These are phyloP conservation scores for Vanessa cardui DNA, from an alignment of 2,888 invertebrate species.

Conservation along the genomic window DNA sequence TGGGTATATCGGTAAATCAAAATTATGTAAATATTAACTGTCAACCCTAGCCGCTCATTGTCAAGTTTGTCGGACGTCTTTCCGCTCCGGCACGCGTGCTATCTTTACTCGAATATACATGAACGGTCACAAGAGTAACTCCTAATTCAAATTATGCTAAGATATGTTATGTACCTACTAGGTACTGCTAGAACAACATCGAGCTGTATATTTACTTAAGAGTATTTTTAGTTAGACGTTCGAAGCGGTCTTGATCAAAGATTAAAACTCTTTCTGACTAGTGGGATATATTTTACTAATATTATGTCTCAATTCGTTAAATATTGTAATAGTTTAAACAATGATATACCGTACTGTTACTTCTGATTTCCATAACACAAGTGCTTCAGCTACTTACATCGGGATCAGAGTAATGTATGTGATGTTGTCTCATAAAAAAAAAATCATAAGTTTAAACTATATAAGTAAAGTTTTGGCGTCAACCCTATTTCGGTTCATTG, in stretches of 20 bases:
- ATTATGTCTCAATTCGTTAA: too few relatives aligned
- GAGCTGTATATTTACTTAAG: background rate
- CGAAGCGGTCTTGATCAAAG: too few relatives aligned
- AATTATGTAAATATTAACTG: constrained; percentile 49
- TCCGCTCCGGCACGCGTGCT: constrained; percentile 31
- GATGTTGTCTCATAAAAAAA: too few relatives aligned
- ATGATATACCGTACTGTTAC: too few relatives aligned
- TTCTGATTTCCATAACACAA: too few relatives aligned
- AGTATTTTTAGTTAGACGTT: background rate
- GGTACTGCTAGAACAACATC: background rate
- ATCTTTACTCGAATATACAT: constrained; percentile 33
- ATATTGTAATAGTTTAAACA: too few relatives aligned
- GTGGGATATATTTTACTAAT: too few relatives aligned
- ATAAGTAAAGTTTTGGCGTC: constrained; percentile 43
- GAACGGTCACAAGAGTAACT: constrained; percentile 11
- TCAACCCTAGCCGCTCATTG: constrained; percentile 30
- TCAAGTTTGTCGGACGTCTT: constrained; percentile 16
- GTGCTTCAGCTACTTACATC: too few relatives aligned
- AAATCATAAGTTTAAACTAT: too few relatives aligned
- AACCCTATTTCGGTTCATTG: constrained; percentile 68
- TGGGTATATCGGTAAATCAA: constrained; percentile 33
- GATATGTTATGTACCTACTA: background rate
- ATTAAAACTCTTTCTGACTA: too few relatives aligned
- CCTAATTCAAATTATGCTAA: background rate
- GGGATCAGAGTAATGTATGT: too few relatives aligned